These are phyloP conservation scores for Sus cebifrons DNA, from an alignment of 2,797 vertebrate genomes.

Conservation along the genomic window DNA sequence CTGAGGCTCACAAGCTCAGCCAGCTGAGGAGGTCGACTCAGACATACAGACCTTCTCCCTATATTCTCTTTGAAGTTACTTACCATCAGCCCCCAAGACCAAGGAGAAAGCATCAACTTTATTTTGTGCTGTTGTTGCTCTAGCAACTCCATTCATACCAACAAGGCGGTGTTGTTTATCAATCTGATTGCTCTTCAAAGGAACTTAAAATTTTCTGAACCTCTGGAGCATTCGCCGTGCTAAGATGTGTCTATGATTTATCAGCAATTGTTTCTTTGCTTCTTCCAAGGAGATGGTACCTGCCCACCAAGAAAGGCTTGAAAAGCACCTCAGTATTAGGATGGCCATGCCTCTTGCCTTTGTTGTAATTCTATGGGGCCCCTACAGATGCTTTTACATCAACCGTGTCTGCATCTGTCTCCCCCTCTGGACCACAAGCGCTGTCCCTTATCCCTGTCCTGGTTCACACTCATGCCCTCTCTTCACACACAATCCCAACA, in stretches of 20 bases:
- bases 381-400: neutral
- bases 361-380: neutral
- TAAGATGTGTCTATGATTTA: neutral
- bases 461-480: neutral
- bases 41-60: neutral
- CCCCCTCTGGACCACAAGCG: neutral
- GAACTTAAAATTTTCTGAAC: neutral
- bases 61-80: neutral
- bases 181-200: neutral
- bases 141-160: neutral
- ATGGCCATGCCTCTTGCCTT: neutral
- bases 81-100: neutral
- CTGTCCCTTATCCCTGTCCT: rapidly evolving
- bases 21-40: neutral
- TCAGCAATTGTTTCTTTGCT: neutral
- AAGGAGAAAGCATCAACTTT: neutral
- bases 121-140: neutral
- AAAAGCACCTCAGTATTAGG: neutral
- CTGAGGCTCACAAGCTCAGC: neutral
- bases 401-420: neutral
- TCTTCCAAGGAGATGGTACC: neutral
- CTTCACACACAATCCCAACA: neutral
- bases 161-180: neutral
- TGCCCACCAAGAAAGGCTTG: neutral
- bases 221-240: neutral